Evolutionary conservation across 2,797 vertebrate genomes (phyloP), one percentile per base, ranked within the genome.

Genomic region (Apogon talboti): DNA sequence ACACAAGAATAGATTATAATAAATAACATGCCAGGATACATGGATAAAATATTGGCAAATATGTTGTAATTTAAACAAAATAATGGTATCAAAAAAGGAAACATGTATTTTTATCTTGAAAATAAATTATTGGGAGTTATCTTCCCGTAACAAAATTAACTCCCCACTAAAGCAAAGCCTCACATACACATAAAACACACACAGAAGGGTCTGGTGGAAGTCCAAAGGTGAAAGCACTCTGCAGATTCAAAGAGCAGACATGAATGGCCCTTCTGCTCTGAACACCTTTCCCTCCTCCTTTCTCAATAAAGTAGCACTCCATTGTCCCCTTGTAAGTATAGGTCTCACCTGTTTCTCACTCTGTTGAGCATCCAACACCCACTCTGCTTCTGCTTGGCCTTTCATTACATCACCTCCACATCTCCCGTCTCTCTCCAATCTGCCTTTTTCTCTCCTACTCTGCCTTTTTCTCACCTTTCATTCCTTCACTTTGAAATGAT

Each of bases 281-380:
- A 40, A 19, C 54, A 74, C 64, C 51, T 77, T 77, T 44, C 71
- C 48, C 43, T 40, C 62, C 48, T 41, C 58, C 46, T 46, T 19
- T 71, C 45, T 49, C 53, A 73, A 55, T 57, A 76, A 74, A 84
- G 72, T 56, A 68, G 45, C 72, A 79, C 75, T 75, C 60, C 61
- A 54, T 64, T 81, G 74, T 77, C 67, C 73, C 66, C 59, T 62
- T 2, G 2, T 72, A 76, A 85, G 63, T 66, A 66, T 54, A 69
- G 64, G 67, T 83, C 71, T 81, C 57, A 76, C 55, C 61, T 79
- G 65, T 64, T 83, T 86, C 76, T 78, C 69, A 62, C 48, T 80
- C 50, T 1, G 51, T 56, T 15, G 7, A 66, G 65, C 52, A 71
- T 62, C 71, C 59, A 62, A 47, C 46, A 69, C 56, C 66, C 45